Evolutionary conservation across 2,113 vertebrate species (phyloP), one percentile per base, ranked within the genome.

Genomic region (Todiramphus chloris): DNA sequence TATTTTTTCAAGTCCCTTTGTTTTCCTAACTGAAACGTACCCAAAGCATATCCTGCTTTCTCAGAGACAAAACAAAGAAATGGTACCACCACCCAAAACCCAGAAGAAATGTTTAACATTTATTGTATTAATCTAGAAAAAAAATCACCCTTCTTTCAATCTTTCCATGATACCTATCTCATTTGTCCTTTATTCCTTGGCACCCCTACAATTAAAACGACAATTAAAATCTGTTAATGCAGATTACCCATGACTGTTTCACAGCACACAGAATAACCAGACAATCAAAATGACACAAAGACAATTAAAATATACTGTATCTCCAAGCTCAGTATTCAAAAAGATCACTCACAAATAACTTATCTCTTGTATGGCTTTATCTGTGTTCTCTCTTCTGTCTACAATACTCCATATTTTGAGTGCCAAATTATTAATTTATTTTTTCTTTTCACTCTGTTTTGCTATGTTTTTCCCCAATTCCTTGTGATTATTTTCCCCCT

Each of bases 361-460:
- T 66, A 1, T 62, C 13, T 56, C 6, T 82, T 68, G 55, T 3
- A 63, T 60, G 15, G 20, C 16, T 90, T 90, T 64, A 64, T 64
- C 41, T 64, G 12, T 28, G 55, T 85, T 67, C 8, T 93, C 16
- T 46, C 9, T 46, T 85, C 56, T 83, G 10, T 24, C 41, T 39
- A 68, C 2, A 83, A 16, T 56, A 33, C 6, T 75, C 5, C 10
- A 1, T n/a, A 59, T 72, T 87, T 48, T 55, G 5, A 85, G 21
- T 43, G 14, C 15, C 85, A 83, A 94, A 94, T 64, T 41, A 69
- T 5, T 55, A 43, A 3, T 87, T 92, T 76, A 48, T 39, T 81
- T 83, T 35, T 86, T 77, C 16, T 41, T 85, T 94, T 87, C 50
- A n/a, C 14, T 93, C 94, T 41, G 62, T 91, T 86, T 96, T 96